phyloP scores from a whole-genome alignment of 2,888 invertebrate genomes.

The Drosophila leonis region DNA sequence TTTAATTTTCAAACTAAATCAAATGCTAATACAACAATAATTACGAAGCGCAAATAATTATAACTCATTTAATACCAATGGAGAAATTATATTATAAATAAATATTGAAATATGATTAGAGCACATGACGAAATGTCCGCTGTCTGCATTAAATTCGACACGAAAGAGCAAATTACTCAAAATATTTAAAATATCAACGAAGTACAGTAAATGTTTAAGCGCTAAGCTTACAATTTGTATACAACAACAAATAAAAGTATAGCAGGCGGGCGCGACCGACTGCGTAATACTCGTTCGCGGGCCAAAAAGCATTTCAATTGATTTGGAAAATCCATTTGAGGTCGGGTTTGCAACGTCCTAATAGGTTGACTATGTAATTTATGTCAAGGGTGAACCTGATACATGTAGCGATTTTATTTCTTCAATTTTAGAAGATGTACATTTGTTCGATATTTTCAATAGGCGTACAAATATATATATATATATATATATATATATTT shows the following conservation, averaged over 20 bases:
- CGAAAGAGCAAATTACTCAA: neutral
- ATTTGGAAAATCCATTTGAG: too few species aligned
- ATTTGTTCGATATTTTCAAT: too few species aligned
- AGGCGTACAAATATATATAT: too few species aligned
- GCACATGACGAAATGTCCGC: slow-evolving; percentile 8
- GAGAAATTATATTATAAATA: neutral
- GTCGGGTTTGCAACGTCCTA: too few species aligned
- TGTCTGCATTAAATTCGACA: slow-evolving; percentile 51
- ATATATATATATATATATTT: too few species aligned
- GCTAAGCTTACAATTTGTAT: slow-evolving; percentile 35
- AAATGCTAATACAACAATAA: slow-evolving; percentile 4
- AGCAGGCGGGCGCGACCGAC: neutral
- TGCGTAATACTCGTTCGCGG: neutral
- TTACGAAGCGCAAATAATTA: slow-evolving; percentile 4
- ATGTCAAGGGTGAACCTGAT: too few species aligned
- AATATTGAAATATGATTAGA: neutral
- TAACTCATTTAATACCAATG: slow-evolving; percentile 43
- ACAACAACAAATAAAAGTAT: slow-evolving; percentile 35
- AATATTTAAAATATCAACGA: neutral
- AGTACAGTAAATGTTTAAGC: neutral
- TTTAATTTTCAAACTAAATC: slow-evolving; percentile 11
- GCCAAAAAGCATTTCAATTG: too few species aligned
- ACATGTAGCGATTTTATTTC: too few species aligned
- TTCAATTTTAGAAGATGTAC: too few species aligned
- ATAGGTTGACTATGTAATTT: too few species aligned